phyloP scores from a whole-genome alignment of 1,140 invertebrate genomes.

The Penaeus vannamei region DNA sequence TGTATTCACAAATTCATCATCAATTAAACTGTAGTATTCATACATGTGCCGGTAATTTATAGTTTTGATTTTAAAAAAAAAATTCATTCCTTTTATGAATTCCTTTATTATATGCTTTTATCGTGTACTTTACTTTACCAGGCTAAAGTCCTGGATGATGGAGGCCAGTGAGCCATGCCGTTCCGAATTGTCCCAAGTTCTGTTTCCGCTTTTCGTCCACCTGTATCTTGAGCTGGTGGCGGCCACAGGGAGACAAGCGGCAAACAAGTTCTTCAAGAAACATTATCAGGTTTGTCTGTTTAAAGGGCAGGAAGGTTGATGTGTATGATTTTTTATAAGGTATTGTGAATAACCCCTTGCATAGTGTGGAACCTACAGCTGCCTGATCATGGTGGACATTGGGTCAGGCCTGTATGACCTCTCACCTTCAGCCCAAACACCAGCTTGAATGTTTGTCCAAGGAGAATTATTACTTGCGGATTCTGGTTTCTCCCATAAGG shows the following conservation, averaged over 20 bases:
- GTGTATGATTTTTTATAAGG: neutral
- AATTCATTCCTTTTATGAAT: too few relatives aligned
- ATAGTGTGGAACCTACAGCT: neutral
- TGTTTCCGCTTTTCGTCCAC: constrained; percentile 96
- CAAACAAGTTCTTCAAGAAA: constrained; percentile 77
- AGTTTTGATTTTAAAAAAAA: too few relatives aligned
- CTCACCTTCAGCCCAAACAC: too few relatives aligned
- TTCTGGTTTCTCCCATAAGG: too few relatives aligned
- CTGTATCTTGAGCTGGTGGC: constrained; percentile 95
- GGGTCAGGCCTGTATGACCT: too few relatives aligned
- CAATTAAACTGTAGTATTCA: too few relatives aligned
- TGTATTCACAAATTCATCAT: too few relatives aligned
- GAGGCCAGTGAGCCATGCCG: constrained; percentile 70
- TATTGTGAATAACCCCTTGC: neutral
- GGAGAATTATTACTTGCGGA: too few relatives aligned
- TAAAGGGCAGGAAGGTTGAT: neutral
- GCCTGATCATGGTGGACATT: too few relatives aligned
- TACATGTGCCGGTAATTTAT: too few relatives aligned
- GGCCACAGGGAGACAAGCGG: constrained; percentile 88
- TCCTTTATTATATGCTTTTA: neutral
- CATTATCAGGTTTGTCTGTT: constrained; percentile 61
- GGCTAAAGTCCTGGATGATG: constrained; percentile 71
- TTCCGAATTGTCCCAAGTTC: constrained; percentile 86
- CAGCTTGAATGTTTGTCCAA: too few relatives aligned
- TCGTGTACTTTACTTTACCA: constrained; percentile 62